Conservation (phyloP, 2,797 vertebrate species). For the Darevskia nairensis region DNA sequence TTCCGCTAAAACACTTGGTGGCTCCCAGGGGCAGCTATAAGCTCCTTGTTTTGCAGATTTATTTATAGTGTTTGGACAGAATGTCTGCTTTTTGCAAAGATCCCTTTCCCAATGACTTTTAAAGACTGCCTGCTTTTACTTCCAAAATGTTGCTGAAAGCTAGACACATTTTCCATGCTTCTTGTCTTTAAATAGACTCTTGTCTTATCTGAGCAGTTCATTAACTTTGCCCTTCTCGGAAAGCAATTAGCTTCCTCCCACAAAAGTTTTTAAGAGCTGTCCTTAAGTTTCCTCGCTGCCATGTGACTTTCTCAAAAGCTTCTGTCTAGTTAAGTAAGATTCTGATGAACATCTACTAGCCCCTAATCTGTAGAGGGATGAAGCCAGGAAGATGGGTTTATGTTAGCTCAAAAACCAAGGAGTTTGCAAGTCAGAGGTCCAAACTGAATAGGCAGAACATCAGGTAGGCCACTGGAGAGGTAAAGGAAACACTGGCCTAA, state of each 20-base stretch:
- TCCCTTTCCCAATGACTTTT: neutral
- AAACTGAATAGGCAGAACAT: neutral
- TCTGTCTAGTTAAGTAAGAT: neutral
- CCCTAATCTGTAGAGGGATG: neutral
- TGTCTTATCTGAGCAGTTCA: conserved; percentile 6
- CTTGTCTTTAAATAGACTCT: conserved; percentile 30
- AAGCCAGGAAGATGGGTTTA: neutral
- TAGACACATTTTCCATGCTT: conserved; percentile 11
- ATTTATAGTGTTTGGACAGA: neutral
- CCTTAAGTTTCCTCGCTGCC: conserved; percentile 17
- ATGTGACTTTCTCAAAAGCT: conserved; percentile 1
- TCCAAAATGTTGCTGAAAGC: conserved; percentile 4
- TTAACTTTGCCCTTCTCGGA: conserved; percentile 26
- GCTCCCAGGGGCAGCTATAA: neutral
- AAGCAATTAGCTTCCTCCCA: conserved; percentile 31
- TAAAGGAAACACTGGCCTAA: neutral
- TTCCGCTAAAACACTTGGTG: neutral
- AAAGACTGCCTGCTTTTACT: neutral
- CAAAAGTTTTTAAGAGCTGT: conserved; percentile 11
- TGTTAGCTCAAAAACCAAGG: neutral
- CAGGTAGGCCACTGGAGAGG: neutral
- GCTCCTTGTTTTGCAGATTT: neutral
- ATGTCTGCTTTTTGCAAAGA: neutral
- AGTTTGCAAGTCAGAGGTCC: neutral
- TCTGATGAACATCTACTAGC: neutral